Conservation (phyloP, 1,140 invertebrate species). For the Amphibalanus amphitrite region DNA sequence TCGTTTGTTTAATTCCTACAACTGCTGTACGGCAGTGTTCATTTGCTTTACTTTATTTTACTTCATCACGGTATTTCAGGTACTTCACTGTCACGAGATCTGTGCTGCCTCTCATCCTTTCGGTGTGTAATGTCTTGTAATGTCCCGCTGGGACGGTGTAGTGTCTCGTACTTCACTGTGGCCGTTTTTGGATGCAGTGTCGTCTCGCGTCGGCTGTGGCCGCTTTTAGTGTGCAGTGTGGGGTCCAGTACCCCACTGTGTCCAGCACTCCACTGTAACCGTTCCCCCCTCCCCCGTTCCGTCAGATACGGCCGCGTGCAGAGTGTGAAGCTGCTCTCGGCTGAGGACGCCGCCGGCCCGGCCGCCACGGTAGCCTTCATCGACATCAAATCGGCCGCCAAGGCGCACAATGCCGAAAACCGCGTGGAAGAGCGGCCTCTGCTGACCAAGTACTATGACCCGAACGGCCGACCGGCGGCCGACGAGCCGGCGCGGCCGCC, state of each 20-base stretch:
- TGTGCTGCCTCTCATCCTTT: too few relatives aligned
- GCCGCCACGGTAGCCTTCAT: conserved; percentile 81
- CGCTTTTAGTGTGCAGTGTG: background rate
- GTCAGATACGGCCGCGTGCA: conserved; percentile 39
- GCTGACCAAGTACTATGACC: conserved; percentile 85
- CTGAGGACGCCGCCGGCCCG: conserved; percentile 25
- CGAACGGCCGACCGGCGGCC: conserved; percentile 21
- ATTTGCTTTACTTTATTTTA: too few relatives aligned
- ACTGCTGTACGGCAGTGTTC: too few relatives aligned
- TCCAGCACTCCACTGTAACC: background rate
- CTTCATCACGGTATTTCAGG: too few relatives aligned
- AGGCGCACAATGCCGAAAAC: conserved; percentile 76
- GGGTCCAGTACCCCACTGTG: background rate
- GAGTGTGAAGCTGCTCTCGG: conserved; percentile 31
- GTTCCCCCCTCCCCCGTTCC: conserved; percentile 22
- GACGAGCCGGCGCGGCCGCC: background rate
- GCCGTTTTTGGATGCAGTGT: background rate
- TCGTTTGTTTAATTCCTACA: too few relatives aligned
- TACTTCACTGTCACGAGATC: too few relatives aligned
- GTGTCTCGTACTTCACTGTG: background rate
- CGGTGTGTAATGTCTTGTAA: too few relatives aligned
- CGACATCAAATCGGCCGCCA: conserved; percentile 88
- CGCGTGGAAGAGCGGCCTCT: conserved; percentile 63
- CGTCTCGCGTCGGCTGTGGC: background rate
- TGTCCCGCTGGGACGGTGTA: background rate